These are phyloP conservation scores for Procambarus clarkii DNA, from an alignment of 1,140 invertebrate genomes.

Conservation along the genomic window DNA sequence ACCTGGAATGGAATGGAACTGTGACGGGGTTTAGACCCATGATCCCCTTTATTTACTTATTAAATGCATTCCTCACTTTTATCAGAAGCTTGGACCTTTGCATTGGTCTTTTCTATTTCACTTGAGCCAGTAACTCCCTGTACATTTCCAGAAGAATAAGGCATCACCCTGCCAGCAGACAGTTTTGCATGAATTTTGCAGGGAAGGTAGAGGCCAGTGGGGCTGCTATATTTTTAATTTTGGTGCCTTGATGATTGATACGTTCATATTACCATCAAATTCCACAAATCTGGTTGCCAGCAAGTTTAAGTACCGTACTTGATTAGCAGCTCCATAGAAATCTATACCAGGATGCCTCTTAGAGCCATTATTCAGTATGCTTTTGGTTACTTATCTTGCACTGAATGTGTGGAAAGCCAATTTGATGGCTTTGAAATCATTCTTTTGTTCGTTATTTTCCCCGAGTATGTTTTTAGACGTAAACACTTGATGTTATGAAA, in stretches of 20 bases:
- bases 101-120: conserved; percentile 16
- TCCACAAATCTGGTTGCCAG: too few species aligned
- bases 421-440: neutral
- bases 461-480: too few species aligned
- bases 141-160: conserved; percentile 38
- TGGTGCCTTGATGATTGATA: too few species aligned
- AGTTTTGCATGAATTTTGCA: conserved; percentile 45
- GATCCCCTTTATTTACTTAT: neutral
- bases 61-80: neutral
- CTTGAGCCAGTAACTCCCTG: neutral
- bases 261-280: too few species aligned
- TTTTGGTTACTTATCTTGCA: conserved; percentile 4
- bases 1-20: too few species aligned
- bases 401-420: neutral
- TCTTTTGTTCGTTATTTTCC: too few species aligned
- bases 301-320: neutral
- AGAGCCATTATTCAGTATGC: neutral
- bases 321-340: conserved; percentile 1
- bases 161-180: conserved; percentile 37
- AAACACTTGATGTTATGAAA: too few species aligned
- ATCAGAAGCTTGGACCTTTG: conserved; percentile 28
- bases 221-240: conserved; percentile 6
- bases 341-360: neutral
- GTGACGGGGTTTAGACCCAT: too few species aligned
- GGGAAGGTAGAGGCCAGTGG: conserved; percentile 32